Percentiles rank a stretch among this genome's conserved stretches.
phyloP scores from a whole-genome alignment of 2,113 vertebrate genomes.

The Madoqua kirkii region DNA sequence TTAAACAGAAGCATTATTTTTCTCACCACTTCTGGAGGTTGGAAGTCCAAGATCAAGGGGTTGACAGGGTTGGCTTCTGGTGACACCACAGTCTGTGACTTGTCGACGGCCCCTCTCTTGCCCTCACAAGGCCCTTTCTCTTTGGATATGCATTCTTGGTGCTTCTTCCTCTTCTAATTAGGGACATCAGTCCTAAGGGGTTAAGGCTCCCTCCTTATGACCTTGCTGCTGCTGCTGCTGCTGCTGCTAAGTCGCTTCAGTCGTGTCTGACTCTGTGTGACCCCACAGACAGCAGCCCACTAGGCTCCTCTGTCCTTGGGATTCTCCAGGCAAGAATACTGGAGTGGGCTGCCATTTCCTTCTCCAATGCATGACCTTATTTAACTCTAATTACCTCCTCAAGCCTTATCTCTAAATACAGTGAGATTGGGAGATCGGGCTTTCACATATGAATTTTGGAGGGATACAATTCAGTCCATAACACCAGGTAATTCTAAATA shows the following conservation, averaged over 20 bases:
- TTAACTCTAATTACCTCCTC: background rate
- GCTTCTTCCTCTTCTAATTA: background rate
- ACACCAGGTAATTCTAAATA: background rate
- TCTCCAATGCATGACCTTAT: background rate
- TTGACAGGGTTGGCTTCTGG: background rate
- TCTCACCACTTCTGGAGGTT: background rate
- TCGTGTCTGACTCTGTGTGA: too few species aligned
- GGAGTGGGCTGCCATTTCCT: too few species aligned
- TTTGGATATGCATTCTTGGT: background rate
- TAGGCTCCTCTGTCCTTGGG: too few species aligned
- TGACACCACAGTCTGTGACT: background rate
- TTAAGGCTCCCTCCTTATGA: background rate
- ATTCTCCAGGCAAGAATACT: too few species aligned
- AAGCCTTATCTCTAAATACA: background rate
- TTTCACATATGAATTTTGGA: background rate
- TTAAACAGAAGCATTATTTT: background rate
- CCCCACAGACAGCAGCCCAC: too few species aligned
- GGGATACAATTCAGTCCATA: background rate
- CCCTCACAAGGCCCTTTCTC: background rate
- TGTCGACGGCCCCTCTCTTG: accelerated
- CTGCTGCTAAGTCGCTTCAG: too few species aligned
- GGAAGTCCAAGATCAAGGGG: background rate
- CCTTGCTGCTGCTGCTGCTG: too few species aligned
- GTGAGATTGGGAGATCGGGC: background rate
- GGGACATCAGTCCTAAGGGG: background rate